A percentile compares a stretch with the other conserved stretches of the same genome.
Conservation (phyloP, 92 coral and sea anemone species). For the Phenganax marumi region DNA sequence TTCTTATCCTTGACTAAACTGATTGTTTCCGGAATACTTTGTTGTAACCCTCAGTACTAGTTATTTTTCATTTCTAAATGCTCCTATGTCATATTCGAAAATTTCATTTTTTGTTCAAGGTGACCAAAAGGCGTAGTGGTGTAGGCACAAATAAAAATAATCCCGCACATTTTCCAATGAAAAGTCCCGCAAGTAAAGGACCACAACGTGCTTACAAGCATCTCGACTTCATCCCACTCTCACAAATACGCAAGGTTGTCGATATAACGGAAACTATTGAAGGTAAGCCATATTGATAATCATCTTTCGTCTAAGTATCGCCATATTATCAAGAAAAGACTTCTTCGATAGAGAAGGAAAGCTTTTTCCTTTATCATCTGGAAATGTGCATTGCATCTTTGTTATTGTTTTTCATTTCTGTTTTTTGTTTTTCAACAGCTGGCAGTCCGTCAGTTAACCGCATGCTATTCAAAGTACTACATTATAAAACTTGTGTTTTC, state of each 20-base stretch:
- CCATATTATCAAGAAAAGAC: too few relatives aligned
- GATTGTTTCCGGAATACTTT: too few relatives aligned
- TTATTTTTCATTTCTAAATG: too few relatives aligned
- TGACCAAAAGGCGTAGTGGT: slow-evolving; percentile 89
- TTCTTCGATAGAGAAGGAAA: not conserved
- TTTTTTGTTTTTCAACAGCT: too few relatives aligned
- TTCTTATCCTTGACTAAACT: too few relatives aligned
- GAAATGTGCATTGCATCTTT: too few relatives aligned
- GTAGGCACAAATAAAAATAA: slow-evolving; percentile 60
- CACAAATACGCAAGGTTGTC: slow-evolving; percentile 87
- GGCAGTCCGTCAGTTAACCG: too few relatives aligned
- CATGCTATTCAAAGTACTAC: not conserved
- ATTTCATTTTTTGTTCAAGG: slow-evolving; percentile 50
- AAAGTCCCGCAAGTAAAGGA: slow-evolving; percentile 87
- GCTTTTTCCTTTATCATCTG: not conserved
- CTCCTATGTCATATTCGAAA: too few relatives aligned
- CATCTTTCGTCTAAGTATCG: too few relatives aligned
- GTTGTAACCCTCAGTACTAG: too few relatives aligned
- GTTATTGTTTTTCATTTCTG: too few relatives aligned
- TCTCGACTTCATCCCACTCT: slow-evolving; percentile 85
- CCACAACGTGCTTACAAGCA: slow-evolving; percentile 96
- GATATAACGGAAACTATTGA: slow-evolving; percentile 82
- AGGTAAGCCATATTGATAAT: slow-evolving; percentile 46
- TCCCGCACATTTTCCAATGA: slow-evolving; percentile 69
- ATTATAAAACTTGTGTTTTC: not conserved